A percentile compares a stretch with the other conserved stretches of the same genome.
Conservation (phyloP, 2,113 vertebrate species). For the Amphiprion ocellaris region DNA sequence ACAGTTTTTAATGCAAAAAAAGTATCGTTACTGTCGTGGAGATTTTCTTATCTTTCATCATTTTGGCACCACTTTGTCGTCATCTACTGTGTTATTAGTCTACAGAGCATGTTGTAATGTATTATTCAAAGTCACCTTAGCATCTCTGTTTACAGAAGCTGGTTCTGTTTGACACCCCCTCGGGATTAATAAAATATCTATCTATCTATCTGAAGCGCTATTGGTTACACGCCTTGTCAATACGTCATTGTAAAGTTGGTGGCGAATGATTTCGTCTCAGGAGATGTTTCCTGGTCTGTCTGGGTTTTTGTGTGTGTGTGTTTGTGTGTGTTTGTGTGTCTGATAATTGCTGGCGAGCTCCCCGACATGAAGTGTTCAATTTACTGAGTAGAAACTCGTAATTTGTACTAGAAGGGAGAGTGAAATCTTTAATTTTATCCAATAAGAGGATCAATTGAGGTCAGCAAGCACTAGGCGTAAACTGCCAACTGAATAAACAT, state of each 20-base stretch:
- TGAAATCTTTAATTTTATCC: constrained; percentile 36
- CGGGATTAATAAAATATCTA: too few species aligned
- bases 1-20: constrained; percentile 39
- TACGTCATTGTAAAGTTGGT: constrained; percentile 22
- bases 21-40: background rate
- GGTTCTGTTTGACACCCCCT: constrained; percentile 36
- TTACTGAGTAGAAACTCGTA: constrained; percentile 6
- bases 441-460: constrained; percentile 35
- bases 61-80: background rate
- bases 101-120: constrained; percentile 11
- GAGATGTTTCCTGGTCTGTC: constrained; percentile 17
- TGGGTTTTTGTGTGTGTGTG: background rate
- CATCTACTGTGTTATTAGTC: background rate
- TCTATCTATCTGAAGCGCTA: background rate
- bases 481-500: background rate
- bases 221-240: constrained; percentile 39
- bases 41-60: constrained; percentile 41
- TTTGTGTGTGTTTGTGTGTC: background rate
- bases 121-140: constrained; percentile 53
- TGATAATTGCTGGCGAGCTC: constrained; percentile 41
- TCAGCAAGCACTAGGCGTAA: constrained; percentile 28
- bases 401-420: constrained; percentile 24
- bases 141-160: constrained; percentile 13
- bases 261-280: constrained; percentile 9
- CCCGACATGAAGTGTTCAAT: constrained; percentile 34